phyloP scores from a whole-genome alignment of 2,797 vertebrate genomes.

The Erpetoichthys calabaricus region DNA sequence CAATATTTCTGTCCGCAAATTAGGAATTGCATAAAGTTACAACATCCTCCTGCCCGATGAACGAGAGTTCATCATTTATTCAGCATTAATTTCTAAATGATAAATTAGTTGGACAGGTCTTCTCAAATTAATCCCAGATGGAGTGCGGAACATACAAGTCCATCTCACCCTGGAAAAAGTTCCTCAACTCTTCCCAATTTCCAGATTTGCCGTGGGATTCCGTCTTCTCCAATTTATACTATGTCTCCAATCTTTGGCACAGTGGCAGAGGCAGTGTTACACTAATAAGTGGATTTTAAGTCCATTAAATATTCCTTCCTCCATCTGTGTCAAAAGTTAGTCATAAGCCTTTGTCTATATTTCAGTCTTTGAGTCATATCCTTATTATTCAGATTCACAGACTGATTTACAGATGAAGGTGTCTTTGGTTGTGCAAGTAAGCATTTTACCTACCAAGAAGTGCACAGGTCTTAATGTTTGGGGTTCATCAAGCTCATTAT shows the following conservation, averaged over 20 bases:
- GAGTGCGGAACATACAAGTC: conserved; percentile 7
- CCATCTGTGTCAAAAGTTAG: conserved; percentile 14
- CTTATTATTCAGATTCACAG: background rate
- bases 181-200: conserved; percentile 14
- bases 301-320: conserved; percentile 13
- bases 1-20: too few relatives aligned
- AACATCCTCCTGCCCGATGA: too few relatives aligned
- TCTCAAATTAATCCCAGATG: too few relatives aligned
- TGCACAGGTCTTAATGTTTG: conserved; percentile 12
- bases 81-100: too few relatives aligned
- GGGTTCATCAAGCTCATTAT: conserved; percentile 11
- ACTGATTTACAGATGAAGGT: background rate
- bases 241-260: too few relatives aligned
- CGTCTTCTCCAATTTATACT: conserved; percentile 13
- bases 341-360: conserved; percentile 11
- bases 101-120: too few relatives aligned
- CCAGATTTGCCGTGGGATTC: conserved; percentile 10
- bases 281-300: conserved; percentile 10
- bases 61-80: too few relatives aligned
- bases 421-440: background rate
- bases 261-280: conserved; percentile 1
- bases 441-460: conserved; percentile 13
- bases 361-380: conserved; percentile 5
- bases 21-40: too few relatives aligned
- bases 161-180: conserved; percentile 18